phyloP scores from a whole-genome alignment of 2,113 vertebrate genomes.

The Plecotus auritus region DNA sequence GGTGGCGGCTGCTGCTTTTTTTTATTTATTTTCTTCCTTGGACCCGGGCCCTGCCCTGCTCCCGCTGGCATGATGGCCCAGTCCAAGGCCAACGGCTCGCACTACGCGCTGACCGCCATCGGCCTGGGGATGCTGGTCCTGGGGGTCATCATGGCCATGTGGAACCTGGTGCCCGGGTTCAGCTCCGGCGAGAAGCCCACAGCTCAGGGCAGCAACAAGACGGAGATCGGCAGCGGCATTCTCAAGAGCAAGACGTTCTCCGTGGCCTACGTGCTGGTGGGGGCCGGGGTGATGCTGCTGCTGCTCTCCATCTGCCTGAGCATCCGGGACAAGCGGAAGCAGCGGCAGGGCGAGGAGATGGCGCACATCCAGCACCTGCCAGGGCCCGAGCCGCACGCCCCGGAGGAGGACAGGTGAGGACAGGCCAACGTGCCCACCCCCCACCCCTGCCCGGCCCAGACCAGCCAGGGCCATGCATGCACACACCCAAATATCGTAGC shows the following conservation, averaged over 20 bases:
- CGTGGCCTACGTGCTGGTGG: conserved; percentile 92
- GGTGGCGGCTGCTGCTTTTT: neutral
- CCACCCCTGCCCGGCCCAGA: too few relatives aligned
- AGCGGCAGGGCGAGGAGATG: conserved; percentile 68
- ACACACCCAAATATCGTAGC: too few relatives aligned
- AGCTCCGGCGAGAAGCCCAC: neutral
- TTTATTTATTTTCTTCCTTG: neutral
- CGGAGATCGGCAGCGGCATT: neutral
- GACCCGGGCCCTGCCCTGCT: neutral
- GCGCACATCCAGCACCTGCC: conserved; percentile 51
- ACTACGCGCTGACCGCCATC: conserved; percentile 93
- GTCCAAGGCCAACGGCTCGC: conserved; percentile 86
- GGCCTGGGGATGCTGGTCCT: conserved; percentile 93
- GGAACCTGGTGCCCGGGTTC: conserved; percentile 91
- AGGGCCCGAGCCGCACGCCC: neutral
- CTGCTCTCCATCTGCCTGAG: conserved; percentile 92
- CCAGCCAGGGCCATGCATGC: too few relatives aligned
- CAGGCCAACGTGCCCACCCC: accelerated
- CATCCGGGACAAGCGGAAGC: conserved; percentile 87
- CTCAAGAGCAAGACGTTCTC: conserved; percentile 89
- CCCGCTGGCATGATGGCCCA: conserved; percentile 77
- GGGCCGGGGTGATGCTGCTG: conserved; percentile 87
- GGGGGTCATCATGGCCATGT: conserved; percentile 95
- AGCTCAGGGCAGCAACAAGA: conserved; percentile 76
- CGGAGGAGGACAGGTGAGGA: conserved; percentile 82